These are phyloP conservation scores for Propithecus deckenii DNA, from an alignment of 2,797 vertebrate genomes.

Conservation along the genomic window DNA sequence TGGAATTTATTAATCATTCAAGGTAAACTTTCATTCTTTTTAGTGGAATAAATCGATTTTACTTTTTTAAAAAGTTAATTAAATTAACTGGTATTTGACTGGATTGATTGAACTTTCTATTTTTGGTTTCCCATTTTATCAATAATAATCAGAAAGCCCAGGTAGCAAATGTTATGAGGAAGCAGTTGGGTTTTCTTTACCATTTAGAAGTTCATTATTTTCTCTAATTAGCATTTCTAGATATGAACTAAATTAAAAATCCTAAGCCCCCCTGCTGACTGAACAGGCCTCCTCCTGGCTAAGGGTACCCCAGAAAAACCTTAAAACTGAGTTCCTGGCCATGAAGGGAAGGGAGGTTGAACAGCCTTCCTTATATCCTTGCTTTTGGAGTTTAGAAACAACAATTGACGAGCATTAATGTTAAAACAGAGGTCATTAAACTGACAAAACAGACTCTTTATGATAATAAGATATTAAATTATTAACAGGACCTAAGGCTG, in stretches of 20 bases:
- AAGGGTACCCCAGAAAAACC: neutral
- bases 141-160: neutral
- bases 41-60: neutral
- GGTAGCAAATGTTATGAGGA: neutral
- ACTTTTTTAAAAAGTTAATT: neutral
- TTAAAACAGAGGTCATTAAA: neutral
- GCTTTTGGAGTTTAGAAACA: neutral
- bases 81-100: neutral
- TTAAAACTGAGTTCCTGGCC: neutral
- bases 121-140: neutral
- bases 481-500: neutral
- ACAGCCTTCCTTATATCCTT: neutral
- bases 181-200: neutral
- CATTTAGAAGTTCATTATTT: constrained; percentile 2
- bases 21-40: neutral
- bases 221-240: neutral
- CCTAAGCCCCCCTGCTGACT: neutral
- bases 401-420: neutral
- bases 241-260: neutral
- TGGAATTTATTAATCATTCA: constrained; percentile 22
- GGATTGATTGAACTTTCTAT: neutral
- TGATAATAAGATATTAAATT: neutral
- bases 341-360: neutral
- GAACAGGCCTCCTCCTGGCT: neutral
- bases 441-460: neutral